Evolutionary conservation across 2,113 vertebrate genomes (phyloP).

Genomic region (Macrotus californicus): DNA sequence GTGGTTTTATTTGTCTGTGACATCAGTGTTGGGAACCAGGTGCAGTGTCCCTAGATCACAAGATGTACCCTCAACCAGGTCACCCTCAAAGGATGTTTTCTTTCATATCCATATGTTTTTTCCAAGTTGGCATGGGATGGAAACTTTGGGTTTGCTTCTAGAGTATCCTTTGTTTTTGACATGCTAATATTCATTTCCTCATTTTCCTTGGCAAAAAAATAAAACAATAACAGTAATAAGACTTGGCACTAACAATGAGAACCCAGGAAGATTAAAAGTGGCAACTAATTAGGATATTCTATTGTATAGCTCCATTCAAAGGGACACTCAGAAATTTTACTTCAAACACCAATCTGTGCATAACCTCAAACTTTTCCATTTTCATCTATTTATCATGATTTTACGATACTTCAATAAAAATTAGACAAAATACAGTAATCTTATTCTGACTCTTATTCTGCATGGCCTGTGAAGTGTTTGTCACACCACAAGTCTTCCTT

Average conservation of each 20-base stretch:
- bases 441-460: conserved; percentile 25
- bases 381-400: conserved; percentile 37
- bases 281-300: conserved; percentile 36
- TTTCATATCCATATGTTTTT: conserved; percentile 47
- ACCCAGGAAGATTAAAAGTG: conserved; percentile 39
- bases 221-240: conserved; percentile 43
- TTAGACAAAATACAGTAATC: not conserved
- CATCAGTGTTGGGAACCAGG: conserved; percentile 7
- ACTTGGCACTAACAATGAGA: conserved; percentile 48
- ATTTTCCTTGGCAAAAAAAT: conserved; percentile 68
- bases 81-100: conserved; percentile 55
- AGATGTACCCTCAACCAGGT: not conserved
- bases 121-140: conserved; percentile 40
- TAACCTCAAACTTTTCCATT: conserved; percentile 39
- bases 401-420: conserved; percentile 53
- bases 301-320: not conserved
- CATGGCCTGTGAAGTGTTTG: conserved; percentile 17
- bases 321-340: not conserved
- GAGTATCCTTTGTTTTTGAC: conserved; percentile 58
- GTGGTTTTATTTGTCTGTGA: conserved; percentile 3
- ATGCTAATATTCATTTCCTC: conserved; percentile 44
- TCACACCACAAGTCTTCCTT: conserved; percentile 54
- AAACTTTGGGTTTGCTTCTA: conserved; percentile 13
- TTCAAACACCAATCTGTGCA: not conserved
- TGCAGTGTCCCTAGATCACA: conserved; percentile 19